These are phyloP conservation scores for Pachydiplax longipennis DNA, from an alignment of 2,888 invertebrate species.

Conservation along the genomic window DNA sequence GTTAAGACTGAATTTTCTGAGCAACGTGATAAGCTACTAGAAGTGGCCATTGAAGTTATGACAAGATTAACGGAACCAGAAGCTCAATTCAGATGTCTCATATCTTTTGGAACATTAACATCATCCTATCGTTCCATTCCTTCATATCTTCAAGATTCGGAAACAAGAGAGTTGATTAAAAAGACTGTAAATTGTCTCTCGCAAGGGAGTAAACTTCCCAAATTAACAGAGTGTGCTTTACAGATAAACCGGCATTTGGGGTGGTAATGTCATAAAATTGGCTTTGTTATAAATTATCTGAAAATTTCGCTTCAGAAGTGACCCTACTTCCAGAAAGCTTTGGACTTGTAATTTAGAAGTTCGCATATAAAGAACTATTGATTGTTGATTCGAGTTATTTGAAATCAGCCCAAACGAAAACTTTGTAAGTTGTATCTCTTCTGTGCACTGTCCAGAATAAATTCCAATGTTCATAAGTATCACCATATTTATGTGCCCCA, in stretches of 20 bases:
- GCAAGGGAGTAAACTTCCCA: constrained; percentile 53
- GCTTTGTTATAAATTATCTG: no score
- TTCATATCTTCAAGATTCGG: constrained; percentile 47
- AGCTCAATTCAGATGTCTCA: constrained; percentile 77
- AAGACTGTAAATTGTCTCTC: constrained; percentile 47
- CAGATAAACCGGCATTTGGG: constrained; percentile 48
- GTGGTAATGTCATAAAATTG: neutral
- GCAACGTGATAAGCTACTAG: constrained; percentile 62
- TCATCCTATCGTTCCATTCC: constrained; percentile 52
- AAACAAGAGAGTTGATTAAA: constrained; percentile 50
- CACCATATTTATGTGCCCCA: neutral
- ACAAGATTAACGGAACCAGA: constrained; percentile 71
- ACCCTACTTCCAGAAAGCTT: neutral
- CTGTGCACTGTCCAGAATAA: neutral
- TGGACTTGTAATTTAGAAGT: neutral
- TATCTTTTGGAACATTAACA: constrained; percentile 76
- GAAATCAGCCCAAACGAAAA: neutral
- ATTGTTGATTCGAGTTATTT: neutral
- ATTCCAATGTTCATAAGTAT: neutral
- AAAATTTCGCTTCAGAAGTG: no score
- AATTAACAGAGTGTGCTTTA: constrained; percentile 56
- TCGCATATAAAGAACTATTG: neutral
- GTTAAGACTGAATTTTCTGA: constrained; percentile 47
- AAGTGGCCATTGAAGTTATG: constrained; percentile 66
- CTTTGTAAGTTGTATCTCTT: neutral